phyloP scores from a whole-genome alignment of 2,113 vertebrate genomes.

The Empidonax alnorum region DNA sequence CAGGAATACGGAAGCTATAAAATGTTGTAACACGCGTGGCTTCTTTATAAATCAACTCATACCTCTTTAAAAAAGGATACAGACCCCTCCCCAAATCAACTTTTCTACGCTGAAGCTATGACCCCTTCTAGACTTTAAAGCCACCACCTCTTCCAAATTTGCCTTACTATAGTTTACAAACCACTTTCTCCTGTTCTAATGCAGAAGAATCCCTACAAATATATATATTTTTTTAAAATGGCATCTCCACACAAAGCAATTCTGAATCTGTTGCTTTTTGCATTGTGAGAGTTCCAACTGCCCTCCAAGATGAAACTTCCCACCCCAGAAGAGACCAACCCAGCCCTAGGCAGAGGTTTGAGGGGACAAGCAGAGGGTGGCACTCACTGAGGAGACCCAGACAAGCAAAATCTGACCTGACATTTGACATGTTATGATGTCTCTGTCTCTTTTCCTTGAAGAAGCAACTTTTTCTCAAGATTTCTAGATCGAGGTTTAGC shows the following conservation, averaged over 20 bases:
- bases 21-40: rapidly evolving
- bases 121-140: background rate
- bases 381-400: background rate
- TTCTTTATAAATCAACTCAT: background rate
- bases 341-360: rapidly evolving
- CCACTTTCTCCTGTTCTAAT: background rate
- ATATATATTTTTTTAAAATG: background rate
- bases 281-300: background rate
- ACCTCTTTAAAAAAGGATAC: background rate
- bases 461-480: background rate
- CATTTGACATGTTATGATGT: background rate
- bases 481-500: background rate
- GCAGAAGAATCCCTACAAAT: rapidly evolving
- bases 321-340: no score
- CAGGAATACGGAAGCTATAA: background rate
- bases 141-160: background rate
- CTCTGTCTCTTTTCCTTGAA: background rate
- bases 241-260: background rate
- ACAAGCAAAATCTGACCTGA: background rate
- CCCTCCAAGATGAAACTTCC: background rate
- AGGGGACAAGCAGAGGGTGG: background rate
- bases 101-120: background rate
- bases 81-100: background rate
- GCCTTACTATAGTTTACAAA: background rate
- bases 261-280: background rate